These are phyloP conservation scores for Dascyllus trimaculatus DNA, from an alignment of 2,113 vertebrate species.

Conservation along the genomic window DNA sequence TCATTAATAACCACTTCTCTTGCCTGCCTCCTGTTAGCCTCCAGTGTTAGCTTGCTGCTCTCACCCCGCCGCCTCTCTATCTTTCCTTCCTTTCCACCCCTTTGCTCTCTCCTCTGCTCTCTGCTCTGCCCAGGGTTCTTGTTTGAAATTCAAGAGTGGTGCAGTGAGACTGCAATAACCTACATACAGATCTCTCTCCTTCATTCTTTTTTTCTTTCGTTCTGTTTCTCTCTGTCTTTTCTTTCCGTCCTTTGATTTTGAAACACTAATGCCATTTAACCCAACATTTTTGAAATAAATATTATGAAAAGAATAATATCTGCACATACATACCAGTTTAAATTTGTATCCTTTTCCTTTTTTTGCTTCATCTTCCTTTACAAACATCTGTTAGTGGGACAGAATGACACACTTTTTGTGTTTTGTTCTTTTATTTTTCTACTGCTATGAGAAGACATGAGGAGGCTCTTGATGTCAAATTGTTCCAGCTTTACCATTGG, in stretches of 20 bases:
- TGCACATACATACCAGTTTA: slow-evolving; percentile 51
- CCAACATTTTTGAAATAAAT: slow-evolving; percentile 51
- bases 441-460: neutral
- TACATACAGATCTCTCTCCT: slow-evolving; percentile 70
- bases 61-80: slow-evolving; percentile 41
- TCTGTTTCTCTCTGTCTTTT: slow-evolving; percentile 11
- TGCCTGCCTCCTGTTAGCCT: slow-evolving; percentile 72
- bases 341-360: slow-evolving; percentile 37
- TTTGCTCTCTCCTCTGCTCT: slow-evolving; percentile 64
- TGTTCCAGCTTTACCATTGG: slow-evolving; percentile 46
- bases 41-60: slow-evolving; percentile 70
- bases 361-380: slow-evolving; percentile 21
- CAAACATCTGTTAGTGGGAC: slow-evolving; percentile 29
- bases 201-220: slow-evolving; percentile 49
- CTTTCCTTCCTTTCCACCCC: slow-evolving; percentile 44
- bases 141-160: slow-evolving; percentile 81
- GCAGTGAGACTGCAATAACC: slow-evolving; percentile 79
- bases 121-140: slow-evolving; percentile 77
- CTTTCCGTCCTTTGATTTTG: slow-evolving; percentile 23
- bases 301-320: slow-evolving; percentile 56
- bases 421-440: slow-evolving; percentile 34
- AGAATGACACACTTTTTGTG: slow-evolving; percentile 23
- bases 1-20: slow-evolving; percentile 74
- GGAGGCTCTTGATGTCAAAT: slow-evolving; percentile 50
- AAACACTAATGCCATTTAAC: slow-evolving; percentile 21